Conservation (phyloP, 2,888 invertebrate genomes). For the Hirtodrosophila cameraria region DNA sequence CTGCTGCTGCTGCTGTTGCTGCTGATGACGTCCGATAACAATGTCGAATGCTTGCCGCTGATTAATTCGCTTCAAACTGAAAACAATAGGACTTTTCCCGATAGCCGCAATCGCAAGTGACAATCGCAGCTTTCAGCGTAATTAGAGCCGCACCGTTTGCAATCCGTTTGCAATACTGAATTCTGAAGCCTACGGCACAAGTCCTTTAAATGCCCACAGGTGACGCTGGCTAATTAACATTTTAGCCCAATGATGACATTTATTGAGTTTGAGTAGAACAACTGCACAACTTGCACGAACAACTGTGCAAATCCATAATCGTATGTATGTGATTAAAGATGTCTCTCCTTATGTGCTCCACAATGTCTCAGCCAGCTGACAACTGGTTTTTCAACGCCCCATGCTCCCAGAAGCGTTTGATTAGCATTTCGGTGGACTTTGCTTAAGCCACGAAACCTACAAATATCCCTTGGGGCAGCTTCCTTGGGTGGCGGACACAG, state of each 20-base stretch:
- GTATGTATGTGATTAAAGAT: constrained; percentile 48
- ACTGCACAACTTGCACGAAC: constrained; percentile 28
- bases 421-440: constrained; percentile 50
- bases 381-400: constrained; percentile 59
- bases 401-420: constrained; percentile 60
- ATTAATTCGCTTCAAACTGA: constrained; percentile 71
- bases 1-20: constrained; percentile 37
- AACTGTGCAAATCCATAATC: neutral
- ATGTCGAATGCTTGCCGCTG: constrained; percentile 72
- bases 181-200: constrained; percentile 9
- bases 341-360: constrained; percentile 30
- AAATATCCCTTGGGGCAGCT: constrained; percentile 24
- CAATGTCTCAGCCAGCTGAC: constrained; percentile 36
- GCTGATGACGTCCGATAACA: constrained; percentile 74
- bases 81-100: constrained; percentile 68
- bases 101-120: constrained; percentile 46
- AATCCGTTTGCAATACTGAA: too few species aligned
- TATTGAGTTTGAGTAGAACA: constrained; percentile 60
- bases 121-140: constrained; percentile 54
- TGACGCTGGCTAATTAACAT: constrained; percentile 49
- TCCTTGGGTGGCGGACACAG: constrained; percentile 20
- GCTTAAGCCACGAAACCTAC: constrained; percentile 52
- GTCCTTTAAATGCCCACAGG: constrained; percentile 18
- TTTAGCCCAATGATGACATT: constrained; percentile 46
- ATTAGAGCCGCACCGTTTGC: constrained; percentile 54